Evolutionary conservation across 2,888 invertebrate genomes (phyloP).

Genomic region (Ormyrus pomaceus): DNA sequence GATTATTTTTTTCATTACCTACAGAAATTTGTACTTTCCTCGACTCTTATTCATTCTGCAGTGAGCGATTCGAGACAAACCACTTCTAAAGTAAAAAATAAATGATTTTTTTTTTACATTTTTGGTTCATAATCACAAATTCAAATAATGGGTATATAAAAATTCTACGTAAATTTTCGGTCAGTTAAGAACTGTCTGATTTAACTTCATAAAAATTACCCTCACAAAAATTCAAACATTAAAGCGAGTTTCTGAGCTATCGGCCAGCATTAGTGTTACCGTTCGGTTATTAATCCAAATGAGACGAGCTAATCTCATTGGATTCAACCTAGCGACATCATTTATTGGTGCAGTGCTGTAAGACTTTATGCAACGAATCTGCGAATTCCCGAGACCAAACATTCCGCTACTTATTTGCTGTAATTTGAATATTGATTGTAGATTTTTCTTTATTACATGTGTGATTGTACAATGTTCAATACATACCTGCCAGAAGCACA

Average conservation of each 20-base stretch:
- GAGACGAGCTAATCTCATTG: slow-evolving; percentile 92
- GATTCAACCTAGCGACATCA: slow-evolving; percentile 90
- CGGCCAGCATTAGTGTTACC: slow-evolving; percentile 95
- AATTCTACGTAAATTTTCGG: slow-evolving; percentile 43
- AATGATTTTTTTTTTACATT: slow-evolving; percentile 32
- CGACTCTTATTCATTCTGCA: slow-evolving; percentile 40
- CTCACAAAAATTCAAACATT: slow-evolving; percentile 79
- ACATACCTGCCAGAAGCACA: slow-evolving; percentile 98
- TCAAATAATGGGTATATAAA: slow-evolving; percentile 51
- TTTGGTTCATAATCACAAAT: slow-evolving; percentile 52
- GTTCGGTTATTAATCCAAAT: slow-evolving; percentile 97
- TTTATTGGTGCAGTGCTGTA: slow-evolving; percentile 96
- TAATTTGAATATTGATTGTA: slow-evolving; percentile 43
- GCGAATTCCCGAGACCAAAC: slow-evolving; percentile 98
- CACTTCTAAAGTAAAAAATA: slow-evolving; percentile 38
- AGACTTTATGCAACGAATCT: slow-evolving; percentile 96
- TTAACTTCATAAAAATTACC: slow-evolving; percentile 32
- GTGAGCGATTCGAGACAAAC: slow-evolving; percentile 18
- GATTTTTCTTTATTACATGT: neutral
- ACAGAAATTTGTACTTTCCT: slow-evolving; percentile 53
- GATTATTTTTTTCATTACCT: slow-evolving; percentile 19
- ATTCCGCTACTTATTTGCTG: slow-evolving; percentile 87
- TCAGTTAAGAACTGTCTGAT: slow-evolving; percentile 32
- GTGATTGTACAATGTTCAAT: slow-evolving; percentile 11
- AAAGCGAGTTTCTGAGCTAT: slow-evolving; percentile 94